Evolutionary conservation across 2,113 vertebrate species (phyloP).

Genomic region (Fulmarus glacialis): DNA sequence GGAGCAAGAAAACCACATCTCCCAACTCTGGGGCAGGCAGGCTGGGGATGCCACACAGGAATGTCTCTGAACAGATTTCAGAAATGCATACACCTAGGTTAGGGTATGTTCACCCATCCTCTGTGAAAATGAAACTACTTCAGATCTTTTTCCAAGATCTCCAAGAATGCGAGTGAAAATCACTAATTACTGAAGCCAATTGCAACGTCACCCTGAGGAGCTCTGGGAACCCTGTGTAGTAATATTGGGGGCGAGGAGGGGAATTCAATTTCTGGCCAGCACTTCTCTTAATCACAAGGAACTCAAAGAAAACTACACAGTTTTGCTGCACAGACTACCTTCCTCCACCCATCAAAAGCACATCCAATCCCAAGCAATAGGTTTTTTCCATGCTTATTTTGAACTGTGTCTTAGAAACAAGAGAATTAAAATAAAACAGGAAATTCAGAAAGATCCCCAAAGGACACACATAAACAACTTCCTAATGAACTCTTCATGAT

Average conservation of each 20-base stretch:
- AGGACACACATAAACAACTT: neutral
- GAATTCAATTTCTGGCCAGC: neutral
- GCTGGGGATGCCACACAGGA: neutral
- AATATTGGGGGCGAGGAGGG: rapidly evolving
- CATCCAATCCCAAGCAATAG: neutral
- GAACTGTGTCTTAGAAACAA: neutral
- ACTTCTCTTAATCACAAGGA: neutral
- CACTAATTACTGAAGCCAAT: neutral
- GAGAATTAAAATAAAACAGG: constrained; percentile 7
- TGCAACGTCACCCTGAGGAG: neutral
- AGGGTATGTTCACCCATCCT: neutral
- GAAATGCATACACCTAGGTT: neutral
- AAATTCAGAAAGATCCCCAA: neutral
- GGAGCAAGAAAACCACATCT: neutral
- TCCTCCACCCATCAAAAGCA: neutral
- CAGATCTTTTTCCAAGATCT: neutral
- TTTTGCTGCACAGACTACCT: neutral
- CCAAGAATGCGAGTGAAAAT: neutral
- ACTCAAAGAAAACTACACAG: neutral
- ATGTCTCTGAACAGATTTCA: neutral
- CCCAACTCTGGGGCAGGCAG: neutral
- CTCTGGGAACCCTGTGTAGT: neutral
- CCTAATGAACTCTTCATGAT: neutral
- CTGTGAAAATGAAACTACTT: neutral
- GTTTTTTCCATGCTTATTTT: neutral